Conservation (phyloP, 2,888 invertebrate genomes). For the Linyphia triangularis region DNA sequence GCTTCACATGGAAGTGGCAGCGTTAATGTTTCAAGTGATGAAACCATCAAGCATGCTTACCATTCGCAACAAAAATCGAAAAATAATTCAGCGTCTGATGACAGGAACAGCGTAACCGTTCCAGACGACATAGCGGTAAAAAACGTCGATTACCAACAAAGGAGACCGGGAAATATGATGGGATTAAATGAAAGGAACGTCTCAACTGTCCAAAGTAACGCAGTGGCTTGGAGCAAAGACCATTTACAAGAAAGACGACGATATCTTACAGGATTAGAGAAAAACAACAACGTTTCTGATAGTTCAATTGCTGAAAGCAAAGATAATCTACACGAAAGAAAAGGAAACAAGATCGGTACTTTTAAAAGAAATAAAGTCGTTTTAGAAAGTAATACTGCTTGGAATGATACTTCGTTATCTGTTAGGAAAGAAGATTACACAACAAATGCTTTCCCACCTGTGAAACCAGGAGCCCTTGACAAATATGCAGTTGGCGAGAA, state of each 20-base stretch:
- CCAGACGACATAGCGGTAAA: not conserved
- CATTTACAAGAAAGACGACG: not conserved
- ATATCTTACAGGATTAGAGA: not conserved
- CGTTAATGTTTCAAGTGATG: too few species aligned
- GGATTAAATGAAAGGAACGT: not conserved
- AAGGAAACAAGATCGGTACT: not conserved
- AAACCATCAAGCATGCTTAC: too few species aligned
- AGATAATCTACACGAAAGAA: not conserved
- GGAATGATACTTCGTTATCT: not conserved
- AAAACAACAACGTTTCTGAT: not conserved
- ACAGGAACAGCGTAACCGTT: not conserved
- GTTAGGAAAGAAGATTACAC: not conserved
- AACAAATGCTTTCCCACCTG: not conserved
- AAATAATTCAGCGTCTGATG: too few species aligned
- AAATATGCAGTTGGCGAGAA: not conserved
- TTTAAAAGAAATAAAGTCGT: not conserved
- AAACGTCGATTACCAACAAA: not conserved
- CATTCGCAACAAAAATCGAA: too few species aligned
- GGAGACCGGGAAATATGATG: not conserved
- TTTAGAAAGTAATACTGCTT: not conserved
- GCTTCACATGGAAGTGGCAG: not conserved
- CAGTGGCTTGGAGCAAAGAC: not conserved
- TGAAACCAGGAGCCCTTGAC: not conserved
- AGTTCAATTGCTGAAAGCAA: not conserved
- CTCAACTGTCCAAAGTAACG: not conserved